Conservation (phyloP, 2,888 invertebrate genomes). For the Blastobasis lacticolella region DNA sequence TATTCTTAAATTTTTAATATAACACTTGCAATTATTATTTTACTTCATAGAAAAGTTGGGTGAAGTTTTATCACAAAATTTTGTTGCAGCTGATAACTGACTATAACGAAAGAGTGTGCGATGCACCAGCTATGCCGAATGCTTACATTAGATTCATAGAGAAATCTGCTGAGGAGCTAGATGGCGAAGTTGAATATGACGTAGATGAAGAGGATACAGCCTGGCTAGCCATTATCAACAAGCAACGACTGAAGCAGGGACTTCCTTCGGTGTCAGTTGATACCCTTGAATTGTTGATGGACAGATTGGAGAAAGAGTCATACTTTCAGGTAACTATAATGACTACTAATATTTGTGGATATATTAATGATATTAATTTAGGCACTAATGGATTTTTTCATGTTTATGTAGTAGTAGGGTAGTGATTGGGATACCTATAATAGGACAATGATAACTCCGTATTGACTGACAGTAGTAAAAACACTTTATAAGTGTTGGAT, state of each 20-base stretch:
- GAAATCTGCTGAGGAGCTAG: slow-evolving; percentile 93
- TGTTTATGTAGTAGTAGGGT: too few relatives aligned
- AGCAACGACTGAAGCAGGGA: slow-evolving; percentile 81
- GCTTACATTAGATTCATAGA: slow-evolving; percentile 96
- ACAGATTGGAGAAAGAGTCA: slow-evolving; percentile 97
- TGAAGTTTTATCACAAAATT: too few relatives aligned
- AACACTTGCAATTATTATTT: too few relatives aligned
- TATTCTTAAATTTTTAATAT: too few relatives aligned
- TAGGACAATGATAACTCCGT: too few relatives aligned
- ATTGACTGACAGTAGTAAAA: too few relatives aligned
- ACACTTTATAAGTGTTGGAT: too few relatives aligned
- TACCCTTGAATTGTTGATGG: slow-evolving; percentile 96
- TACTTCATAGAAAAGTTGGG: too few relatives aligned
- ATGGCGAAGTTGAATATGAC: slow-evolving; percentile 96
- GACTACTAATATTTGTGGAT: slow-evolving; percentile 6
- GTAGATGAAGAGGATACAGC: slow-evolving; percentile 98
- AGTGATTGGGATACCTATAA: too few relatives aligned
- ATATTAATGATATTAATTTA: neutral
- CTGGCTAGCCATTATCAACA: slow-evolving; percentile 93
- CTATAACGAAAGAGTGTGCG: slow-evolving; percentile 81
- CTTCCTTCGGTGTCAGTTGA: slow-evolving; percentile 88
- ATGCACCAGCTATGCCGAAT: slow-evolving; percentile 88
- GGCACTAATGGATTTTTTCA: too few relatives aligned
- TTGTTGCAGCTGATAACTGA: slow-evolving; percentile 76
- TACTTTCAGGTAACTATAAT: slow-evolving; percentile 83